phyloP scores from a whole-genome alignment of 2,888 invertebrate genomes.

The Frankliniella fusca region DNA sequence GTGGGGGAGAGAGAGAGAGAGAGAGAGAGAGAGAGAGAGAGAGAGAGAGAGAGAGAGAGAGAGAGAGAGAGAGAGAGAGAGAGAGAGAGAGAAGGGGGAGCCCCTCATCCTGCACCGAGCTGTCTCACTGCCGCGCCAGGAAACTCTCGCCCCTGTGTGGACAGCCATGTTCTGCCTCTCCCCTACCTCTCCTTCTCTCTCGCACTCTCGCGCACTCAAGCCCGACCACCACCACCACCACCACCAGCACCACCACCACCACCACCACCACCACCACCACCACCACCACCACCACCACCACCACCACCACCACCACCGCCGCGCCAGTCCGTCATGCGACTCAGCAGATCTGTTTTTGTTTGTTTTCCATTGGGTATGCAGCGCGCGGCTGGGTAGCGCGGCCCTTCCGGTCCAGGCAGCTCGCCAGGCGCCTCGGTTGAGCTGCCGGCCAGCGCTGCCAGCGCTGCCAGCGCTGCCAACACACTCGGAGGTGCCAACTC shows the following conservation, averaged over 20 bases:
- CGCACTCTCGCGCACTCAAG: too few relatives aligned
- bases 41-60: not conserved
- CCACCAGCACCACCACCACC: too few relatives aligned
- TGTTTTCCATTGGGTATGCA: slow-evolving; percentile 22
- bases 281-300: too few relatives aligned
- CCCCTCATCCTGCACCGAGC: too few relatives aligned
- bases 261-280: too few relatives aligned
- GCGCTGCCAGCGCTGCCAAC: not conserved
- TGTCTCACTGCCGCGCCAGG: too few relatives aligned
- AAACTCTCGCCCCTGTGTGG: too few relatives aligned
- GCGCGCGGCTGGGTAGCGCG: not conserved
- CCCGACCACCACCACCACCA: too few relatives aligned
- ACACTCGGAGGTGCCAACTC: not conserved
- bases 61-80: slow-evolving; percentile 11
- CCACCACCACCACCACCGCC: not conserved
- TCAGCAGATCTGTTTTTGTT: slow-evolving; percentile 31
- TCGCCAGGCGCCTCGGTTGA: not conserved
- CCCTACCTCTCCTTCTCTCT: too few relatives aligned
- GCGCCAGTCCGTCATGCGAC: slow-evolving; percentile 31
- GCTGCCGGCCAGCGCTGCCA: not conserved
- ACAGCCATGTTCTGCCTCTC: too few relatives aligned
- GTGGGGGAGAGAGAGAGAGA: not conserved
- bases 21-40: not conserved
- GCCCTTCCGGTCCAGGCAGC: not conserved
- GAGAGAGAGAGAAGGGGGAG: too few relatives aligned